Percentiles rank a stretch among this genome's conserved stretches.
These are phyloP conservation scores for Upupa epops DNA, from an alignment of 2,113 vertebrate species.

Conservation along the genomic window DNA sequence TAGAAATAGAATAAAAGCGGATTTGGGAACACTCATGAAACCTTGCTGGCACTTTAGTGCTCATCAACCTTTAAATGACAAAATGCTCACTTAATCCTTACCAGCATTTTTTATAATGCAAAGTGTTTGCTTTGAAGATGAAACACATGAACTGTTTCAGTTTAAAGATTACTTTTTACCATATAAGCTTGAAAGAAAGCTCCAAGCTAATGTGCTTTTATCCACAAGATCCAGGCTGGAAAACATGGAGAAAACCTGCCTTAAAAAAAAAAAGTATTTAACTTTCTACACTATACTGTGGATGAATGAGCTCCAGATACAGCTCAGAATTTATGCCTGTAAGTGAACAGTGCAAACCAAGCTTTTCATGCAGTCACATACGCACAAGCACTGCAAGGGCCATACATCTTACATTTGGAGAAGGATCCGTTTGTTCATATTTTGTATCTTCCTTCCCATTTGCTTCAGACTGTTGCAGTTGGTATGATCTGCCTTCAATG, in stretches of 20 bases:
- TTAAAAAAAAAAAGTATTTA: neutral
- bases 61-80: neutral
- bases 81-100: neutral
- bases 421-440: conserved; percentile 85
- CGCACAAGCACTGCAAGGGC: neutral
- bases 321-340: conserved; percentile 12
- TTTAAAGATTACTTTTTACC: conserved; percentile 16
- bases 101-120: neutral
- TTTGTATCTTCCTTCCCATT: conserved; percentile 87
- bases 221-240: conserved; percentile 1
- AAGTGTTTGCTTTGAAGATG: neutral
- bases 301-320: neutral
- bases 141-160: neutral
- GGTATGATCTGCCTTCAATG: conserved; percentile 90
- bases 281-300: neutral
- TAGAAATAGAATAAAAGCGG: neutral
- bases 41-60: neutral
- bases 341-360: conserved; percentile 34
- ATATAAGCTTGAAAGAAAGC: conserved; percentile 11
- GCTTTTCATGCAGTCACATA: neutral
- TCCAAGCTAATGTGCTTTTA: neutral
- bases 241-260: conserved; percentile 15
- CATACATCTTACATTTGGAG: conserved; percentile 85
- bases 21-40: neutral
- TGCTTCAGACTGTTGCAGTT: conserved; percentile 78